Evolutionary conservation across 2,797 vertebrate species (phyloP), one percentile per base, ranked within the genome.

Genomic region (Echiichthys vipera): DNA sequence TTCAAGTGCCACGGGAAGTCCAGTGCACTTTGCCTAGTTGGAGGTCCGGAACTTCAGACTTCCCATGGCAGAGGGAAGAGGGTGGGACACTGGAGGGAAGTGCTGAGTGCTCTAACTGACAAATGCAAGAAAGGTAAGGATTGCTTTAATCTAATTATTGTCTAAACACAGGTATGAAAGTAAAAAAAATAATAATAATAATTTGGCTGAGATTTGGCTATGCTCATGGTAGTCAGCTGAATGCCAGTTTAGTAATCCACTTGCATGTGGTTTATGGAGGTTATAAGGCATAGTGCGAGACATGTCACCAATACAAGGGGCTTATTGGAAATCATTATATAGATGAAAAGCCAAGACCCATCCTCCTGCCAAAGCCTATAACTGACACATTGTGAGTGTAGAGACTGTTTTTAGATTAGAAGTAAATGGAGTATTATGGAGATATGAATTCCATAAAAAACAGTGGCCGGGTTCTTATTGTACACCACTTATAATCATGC

Each of bases 221-320:
- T 43, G 20, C 3, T 68, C 34, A 11, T 12, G 12, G 46, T 37
- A n/a, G 59, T 69, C 36, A 74, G 71, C 62, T 65, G 49, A 67
- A 30, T 71, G 57, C 50, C 62, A 65, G 69, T 68, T 66, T 37
- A 64, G 47, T 84, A 86, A 89, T 89, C 84, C 77, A 80, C 68
- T 85, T 82, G 81, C 25, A 67, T 58, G 18, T 80, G 62, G 62
- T 53, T 80, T 80, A 74, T 66, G 36, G 74, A 62, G 72, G 73
- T 79, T 73, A 67, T 66, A 65, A 65, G 71, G 43, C 46, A 67
- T 30, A 50, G 18, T 69, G 47, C 42, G 79, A 85, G 66, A 77
- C 22, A n/a, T 80, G 79, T 84, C 79, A 66, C 65, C 68, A 40
- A 65, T 68, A 82, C 69, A 82, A 72, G 29, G 15, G 62, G 55